A percentile compares a stretch with the other conserved stretches of the same genome.
phyloP scores from a whole-genome alignment of 2,888 invertebrate genomes.

The Mylabris sibirica region DNA sequence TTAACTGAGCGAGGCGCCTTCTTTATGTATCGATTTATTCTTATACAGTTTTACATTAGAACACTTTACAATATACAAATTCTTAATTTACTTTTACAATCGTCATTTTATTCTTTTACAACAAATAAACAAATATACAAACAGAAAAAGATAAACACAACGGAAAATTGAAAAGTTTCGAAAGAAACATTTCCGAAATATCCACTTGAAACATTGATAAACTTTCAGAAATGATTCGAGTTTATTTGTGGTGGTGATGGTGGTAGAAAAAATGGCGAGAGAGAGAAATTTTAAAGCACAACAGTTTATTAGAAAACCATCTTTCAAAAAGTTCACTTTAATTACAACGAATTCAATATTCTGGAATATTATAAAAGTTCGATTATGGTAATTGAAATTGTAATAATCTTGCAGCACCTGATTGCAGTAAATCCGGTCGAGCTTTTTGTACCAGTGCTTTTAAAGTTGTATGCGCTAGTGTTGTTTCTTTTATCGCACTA shows the following conservation, averaged over 20 bases:
- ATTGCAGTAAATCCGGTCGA: not conserved
- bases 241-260: not conserved
- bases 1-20: not conserved
- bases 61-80: not conserved
- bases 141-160: not conserved
- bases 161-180: not conserved
- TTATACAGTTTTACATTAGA: too few species aligned
- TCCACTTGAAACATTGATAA: not conserved
- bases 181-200: constrained; percentile 1
- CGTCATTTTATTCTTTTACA: not conserved
- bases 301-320: not conserved
- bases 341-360: not conserved
- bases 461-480: not conserved
- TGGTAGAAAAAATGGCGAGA: not conserved
- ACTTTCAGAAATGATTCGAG: not conserved
- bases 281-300: not conserved
- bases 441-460: not conserved
- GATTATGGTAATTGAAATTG: constrained; percentile 7
- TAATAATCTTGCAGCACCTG: constrained; percentile 10
- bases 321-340: not conserved
- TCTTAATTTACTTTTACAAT: not conserved
- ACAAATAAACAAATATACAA: not conserved
- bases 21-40: not conserved
- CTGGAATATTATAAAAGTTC: not conserved
- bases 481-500: not conserved